phyloP scores from a whole-genome alignment of 2,888 invertebrate genomes.

The Nesidiocoris tenuis region DNA sequence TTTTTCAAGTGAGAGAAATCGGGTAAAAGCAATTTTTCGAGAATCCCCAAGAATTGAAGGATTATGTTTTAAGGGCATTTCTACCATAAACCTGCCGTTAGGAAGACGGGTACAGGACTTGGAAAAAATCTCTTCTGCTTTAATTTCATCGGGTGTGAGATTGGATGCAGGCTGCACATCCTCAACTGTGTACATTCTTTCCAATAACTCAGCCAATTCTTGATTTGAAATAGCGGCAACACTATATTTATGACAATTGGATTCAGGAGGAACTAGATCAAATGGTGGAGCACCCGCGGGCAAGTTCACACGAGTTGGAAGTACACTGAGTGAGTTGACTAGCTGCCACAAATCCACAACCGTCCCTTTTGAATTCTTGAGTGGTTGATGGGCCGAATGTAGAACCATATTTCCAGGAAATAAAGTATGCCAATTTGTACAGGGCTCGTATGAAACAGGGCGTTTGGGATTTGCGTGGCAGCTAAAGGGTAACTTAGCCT shows the following conservation, averaged over 20 bases:
- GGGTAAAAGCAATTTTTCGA: not conserved
- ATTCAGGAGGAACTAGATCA: no score
- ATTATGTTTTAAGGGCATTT: conserved; percentile 2
- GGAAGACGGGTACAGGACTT: not conserved
- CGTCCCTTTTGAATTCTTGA: not conserved
- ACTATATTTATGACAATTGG: no score
- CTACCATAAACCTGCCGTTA: not conserved
- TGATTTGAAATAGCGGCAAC: no score
- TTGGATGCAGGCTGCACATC: not conserved
- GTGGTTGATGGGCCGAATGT: not conserved
- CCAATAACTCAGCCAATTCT: no score
- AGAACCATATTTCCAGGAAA: not conserved
- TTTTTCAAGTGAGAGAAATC: conserved; percentile 6
- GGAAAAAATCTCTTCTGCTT: not conserved
- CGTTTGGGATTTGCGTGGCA: not conserved
- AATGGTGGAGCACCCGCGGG: no score
- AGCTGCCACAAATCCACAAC: not conserved
- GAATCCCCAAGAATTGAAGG: conserved; percentile 7
- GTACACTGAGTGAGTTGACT: not conserved
- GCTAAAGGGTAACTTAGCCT: not conserved
- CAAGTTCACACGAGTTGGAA: no score
- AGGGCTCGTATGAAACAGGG: not conserved
- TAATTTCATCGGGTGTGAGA: not conserved
- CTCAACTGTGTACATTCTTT: not conserved
- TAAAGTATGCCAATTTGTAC: not conserved